Conservation (phyloP, 2,888 invertebrate species). For the Heliconius sara region DNA sequence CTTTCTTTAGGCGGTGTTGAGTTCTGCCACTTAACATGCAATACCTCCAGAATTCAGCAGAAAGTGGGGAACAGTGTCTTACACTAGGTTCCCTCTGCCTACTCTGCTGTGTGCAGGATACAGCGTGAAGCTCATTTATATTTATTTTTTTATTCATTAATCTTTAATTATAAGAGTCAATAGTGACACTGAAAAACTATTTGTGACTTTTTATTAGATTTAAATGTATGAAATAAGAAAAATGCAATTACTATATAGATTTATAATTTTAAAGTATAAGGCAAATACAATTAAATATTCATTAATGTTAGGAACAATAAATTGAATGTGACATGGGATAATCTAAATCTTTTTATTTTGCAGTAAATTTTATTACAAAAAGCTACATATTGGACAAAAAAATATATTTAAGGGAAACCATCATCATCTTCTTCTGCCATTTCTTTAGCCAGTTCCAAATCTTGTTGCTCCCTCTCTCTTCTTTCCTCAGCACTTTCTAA, state of each 20-base stretch:
- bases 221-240: background rate
- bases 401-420: conserved; percentile 85
- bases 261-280: background rate
- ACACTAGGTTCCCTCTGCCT: too few relatives aligned
- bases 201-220: background rate
- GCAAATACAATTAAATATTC: background rate
- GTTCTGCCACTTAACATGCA: too few relatives aligned
- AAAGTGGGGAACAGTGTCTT: too few relatives aligned
- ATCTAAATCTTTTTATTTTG: conserved; percentile 14
- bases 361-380: conserved; percentile 43
- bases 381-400: conserved; percentile 41
- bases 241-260: conserved; percentile 1
- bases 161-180: background rate
- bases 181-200: background rate
- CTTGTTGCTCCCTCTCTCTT: conserved; percentile 98
- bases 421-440: conserved; percentile 99
- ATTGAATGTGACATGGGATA: background rate
- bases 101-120: too few relatives aligned
- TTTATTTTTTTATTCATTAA: too few relatives aligned
- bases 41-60: too few relatives aligned
- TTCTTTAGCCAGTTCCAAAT: conserved; percentile 99
- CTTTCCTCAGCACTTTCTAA: conserved; percentile 98
- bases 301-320: background rate
- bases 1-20: too few relatives aligned
- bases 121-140: too few relatives aligned